phyloP scores from a whole-genome alignment of 2,113 vertebrate genomes.

The Ptilonorhynchus violaceus region DNA sequence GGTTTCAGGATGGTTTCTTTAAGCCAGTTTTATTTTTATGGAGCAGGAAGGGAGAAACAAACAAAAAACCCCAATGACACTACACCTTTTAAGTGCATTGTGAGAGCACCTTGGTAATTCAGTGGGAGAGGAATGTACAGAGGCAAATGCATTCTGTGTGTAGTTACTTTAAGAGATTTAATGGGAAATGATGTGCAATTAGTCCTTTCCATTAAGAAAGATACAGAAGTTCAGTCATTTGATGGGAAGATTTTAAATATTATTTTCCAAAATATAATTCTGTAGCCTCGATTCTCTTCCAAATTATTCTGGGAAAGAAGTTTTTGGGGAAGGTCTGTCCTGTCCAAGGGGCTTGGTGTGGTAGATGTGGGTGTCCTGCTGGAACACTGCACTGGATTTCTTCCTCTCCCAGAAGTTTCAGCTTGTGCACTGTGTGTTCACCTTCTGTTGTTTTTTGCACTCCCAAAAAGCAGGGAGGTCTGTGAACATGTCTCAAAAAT shows the following conservation, averaged over 20 bases:
- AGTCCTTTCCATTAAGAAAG: not conserved
- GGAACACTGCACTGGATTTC: not conserved
- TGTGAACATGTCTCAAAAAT: not conserved
- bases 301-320: not conserved
- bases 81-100: not conserved
- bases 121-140: not conserved
- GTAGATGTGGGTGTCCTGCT: not conserved
- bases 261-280: not conserved
- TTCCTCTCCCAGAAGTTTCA: not conserved
- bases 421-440: not conserved
- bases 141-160: not conserved
- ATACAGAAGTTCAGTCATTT: not conserved
- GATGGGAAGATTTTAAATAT: not conserved
- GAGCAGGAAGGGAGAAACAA: not conserved
- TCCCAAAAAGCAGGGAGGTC: not conserved
- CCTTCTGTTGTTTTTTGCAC: not conserved
- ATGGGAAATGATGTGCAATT: not conserved
- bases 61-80: not conserved
- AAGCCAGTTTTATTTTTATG: not conserved
- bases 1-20: not conserved
- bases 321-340: not conserved
- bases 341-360: not conserved
- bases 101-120: not conserved
- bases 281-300: not conserved
- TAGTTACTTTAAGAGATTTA: not conserved